phyloP scores from a whole-genome alignment of 2,888 invertebrate species.

The Noctua janthe region DNA sequence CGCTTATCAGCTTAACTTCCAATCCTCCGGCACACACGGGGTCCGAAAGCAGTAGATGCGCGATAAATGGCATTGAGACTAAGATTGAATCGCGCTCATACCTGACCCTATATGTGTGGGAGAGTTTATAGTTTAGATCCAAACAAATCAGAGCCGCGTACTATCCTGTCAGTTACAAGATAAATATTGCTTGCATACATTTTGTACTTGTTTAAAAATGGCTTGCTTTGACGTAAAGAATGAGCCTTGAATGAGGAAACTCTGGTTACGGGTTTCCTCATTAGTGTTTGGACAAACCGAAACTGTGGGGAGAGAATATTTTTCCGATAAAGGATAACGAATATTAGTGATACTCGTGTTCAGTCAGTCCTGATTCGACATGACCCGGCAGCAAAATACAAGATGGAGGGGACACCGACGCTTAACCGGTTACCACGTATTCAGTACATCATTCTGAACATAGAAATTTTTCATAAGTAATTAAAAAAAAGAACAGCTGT shows the following conservation, averaged over 20 bases:
- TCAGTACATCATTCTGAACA: no score
- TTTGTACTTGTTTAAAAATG: conserved; percentile 31
- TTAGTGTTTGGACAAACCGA: not conserved
- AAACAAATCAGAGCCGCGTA: not conserved
- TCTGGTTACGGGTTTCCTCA: not conserved
- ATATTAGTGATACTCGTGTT: not conserved
- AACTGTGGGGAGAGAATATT: not conserved
- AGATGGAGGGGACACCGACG: no score
- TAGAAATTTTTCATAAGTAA: no score
- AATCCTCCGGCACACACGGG: not conserved
- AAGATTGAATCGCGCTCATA: not conserved
- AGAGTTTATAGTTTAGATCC: not conserved
- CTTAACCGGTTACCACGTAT: no score
- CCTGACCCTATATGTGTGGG: not conserved
- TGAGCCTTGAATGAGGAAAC: not conserved
- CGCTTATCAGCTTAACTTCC: conserved; percentile 26
- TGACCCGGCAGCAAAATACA: not conserved
- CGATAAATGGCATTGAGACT: conserved; percentile 12
- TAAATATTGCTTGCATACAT: not conserved
- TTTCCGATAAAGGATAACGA: not conserved
- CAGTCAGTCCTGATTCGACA: not conserved
- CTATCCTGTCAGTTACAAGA: not conserved
- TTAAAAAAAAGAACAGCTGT: no score
- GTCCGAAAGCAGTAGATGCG: conserved; percentile 1
- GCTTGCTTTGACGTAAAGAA: conserved; percentile 1